Evolutionary conservation across 2,888 invertebrate genomes (phyloP).

Genomic region (Phragmatobia fuliginosa): DNA sequence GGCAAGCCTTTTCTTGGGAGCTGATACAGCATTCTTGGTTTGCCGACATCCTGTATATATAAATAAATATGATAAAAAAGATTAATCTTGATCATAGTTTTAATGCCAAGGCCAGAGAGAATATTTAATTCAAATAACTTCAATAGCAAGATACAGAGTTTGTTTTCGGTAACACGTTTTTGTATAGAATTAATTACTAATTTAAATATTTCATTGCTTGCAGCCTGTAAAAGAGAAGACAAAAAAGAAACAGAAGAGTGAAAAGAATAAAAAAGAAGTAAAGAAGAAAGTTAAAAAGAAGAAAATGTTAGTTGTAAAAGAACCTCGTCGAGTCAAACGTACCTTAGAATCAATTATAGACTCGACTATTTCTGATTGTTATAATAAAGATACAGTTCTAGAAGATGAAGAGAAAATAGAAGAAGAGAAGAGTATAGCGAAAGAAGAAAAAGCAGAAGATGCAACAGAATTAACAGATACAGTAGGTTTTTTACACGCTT

Average conservation of each 20-base stretch:
- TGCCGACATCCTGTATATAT: no score
- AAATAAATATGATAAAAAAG: no score
- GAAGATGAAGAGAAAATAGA: not conserved
- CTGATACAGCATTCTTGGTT: no score
- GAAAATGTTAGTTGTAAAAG: not conserved
- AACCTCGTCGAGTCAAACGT: not conserved
- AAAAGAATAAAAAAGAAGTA: constrained; percentile 35
- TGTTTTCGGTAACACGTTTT: not conserved
- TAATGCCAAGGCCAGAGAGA: no score
- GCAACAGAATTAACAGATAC: not conserved
- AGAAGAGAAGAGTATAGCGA: not conserved
- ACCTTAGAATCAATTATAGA: constrained; percentile 7
- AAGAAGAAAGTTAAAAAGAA: constrained; percentile 36
- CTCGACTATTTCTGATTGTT: constrained; percentile 12
- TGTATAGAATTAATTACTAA: no score
- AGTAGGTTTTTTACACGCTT: not conserved
- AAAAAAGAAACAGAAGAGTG: constrained; percentile 48
- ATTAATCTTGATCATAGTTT: no score
- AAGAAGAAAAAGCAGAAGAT: not conserved
- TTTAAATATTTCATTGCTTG: constrained; percentile 1
- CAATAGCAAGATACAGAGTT: not conserved
- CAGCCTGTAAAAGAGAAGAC: constrained; percentile 45
- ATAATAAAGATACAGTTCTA: not conserved
- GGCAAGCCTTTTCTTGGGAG: no score
- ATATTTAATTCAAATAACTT: no score